A percentile compares a stretch with the other conserved stretches of the same genome.
These are phyloP conservation scores for Sprattus sprattus DNA, from an alignment of 2,113 vertebrate genomes.

Conservation along the genomic window DNA sequence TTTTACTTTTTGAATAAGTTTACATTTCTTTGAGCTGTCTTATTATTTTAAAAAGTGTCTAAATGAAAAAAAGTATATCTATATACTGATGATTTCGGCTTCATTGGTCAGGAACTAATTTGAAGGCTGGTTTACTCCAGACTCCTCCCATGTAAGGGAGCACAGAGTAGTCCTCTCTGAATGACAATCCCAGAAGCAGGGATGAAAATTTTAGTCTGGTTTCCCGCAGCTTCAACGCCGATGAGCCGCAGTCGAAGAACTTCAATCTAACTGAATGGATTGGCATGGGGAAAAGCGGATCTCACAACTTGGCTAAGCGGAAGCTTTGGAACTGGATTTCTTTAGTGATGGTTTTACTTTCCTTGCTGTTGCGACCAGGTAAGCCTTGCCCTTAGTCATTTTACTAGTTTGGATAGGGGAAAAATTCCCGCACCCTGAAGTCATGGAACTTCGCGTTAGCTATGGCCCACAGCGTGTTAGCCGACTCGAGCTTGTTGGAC, in stretches of 20 bases:
- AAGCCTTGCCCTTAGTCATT: slow-evolving; percentile 37
- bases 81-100: slow-evolving; percentile 50
- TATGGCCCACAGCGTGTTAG: slow-evolving; percentile 5
- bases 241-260: slow-evolving; percentile 70
- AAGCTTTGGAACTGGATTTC: slow-evolving; percentile 75
- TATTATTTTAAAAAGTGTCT: background rate
- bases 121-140: slow-evolving; percentile 51
- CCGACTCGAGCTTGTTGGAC: background rate
- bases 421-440: slow-evolving; percentile 27
- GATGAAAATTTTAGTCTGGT: slow-evolving; percentile 68
- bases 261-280: slow-evolving; percentile 80
- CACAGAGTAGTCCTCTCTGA: slow-evolving; percentile 66
- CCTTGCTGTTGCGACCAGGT: slow-evolving; percentile 76
- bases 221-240: slow-evolving; percentile 70
- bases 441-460: slow-evolving; percentile 18
- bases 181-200: slow-evolving; percentile 68
- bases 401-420: slow-evolving; percentile 41
- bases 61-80: slow-evolving; percentile 19
- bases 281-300: slow-evolving; percentile 82
- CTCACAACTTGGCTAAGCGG: slow-evolving; percentile 77
- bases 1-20: background rate
- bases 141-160: slow-evolving; percentile 63
- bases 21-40: background rate
- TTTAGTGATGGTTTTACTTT: slow-evolving; percentile 70
- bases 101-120: slow-evolving; percentile 59